A percentile compares a stretch with the other conserved stretches of the same genome.
Conservation (phyloP, 2,113 vertebrate species). For the Aramus guarauna region DNA sequence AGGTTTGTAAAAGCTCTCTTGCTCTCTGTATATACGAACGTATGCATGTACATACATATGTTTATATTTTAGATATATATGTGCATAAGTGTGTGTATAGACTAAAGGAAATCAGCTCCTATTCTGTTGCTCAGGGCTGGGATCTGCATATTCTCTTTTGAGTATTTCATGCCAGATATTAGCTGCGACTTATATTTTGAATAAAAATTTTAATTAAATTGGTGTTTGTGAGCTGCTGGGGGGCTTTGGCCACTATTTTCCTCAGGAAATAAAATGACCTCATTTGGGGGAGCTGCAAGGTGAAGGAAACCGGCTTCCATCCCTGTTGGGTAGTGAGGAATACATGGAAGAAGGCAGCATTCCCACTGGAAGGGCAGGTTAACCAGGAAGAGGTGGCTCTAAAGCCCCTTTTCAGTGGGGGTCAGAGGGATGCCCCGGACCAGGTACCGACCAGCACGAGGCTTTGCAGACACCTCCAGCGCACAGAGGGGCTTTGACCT, state of each 20-base stretch:
- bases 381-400: background rate
- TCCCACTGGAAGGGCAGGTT: background rate
- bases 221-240: background rate
- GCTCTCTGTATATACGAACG: background rate
- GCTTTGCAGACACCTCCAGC: background rate
- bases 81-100: background rate
- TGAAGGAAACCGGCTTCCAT: background rate
- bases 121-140: background rate
- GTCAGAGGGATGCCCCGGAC: background rate
- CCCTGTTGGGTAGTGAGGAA: background rate
- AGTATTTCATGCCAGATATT: background rate
- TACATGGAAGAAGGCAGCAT: background rate
- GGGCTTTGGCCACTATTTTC: background rate
- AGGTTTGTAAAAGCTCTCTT: background rate
- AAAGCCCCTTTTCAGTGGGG: background rate
- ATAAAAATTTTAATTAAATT: background rate
- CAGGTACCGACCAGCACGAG: background rate
- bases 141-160: constrained; percentile 33
- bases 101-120: background rate
- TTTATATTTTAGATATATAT: background rate
- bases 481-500: accelerated
- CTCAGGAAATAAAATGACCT: constrained; percentile 25
- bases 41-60: background rate
- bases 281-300: background rate
- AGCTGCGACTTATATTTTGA: background rate